Evolutionary conservation across 2,797 vertebrate genomes (phyloP).

Genomic region (Hapalemur alaotrensis): DNA sequence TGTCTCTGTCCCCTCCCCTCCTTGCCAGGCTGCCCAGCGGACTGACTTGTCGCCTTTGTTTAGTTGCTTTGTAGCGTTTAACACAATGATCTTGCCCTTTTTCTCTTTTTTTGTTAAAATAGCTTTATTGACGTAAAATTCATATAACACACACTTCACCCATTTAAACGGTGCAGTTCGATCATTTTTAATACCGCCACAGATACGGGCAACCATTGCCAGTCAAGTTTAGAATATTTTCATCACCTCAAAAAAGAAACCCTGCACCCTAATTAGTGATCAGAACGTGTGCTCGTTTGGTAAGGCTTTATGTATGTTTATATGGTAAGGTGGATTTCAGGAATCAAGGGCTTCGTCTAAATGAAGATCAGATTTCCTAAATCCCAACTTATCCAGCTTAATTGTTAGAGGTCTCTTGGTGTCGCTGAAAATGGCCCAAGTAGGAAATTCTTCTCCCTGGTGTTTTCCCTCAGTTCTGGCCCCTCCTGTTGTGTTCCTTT

Average conservation of each 20-base stretch:
- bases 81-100: no score
- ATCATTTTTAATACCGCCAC: not conserved
- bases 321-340: not conserved
- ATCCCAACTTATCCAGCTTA: rapidly evolving
- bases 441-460: not conserved
- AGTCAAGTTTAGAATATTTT: not conserved
- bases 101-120: not conserved
- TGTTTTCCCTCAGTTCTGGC: conserved; percentile 15
- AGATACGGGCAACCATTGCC: rapidly evolving
- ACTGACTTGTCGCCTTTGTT: not conserved
- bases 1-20: not conserved
- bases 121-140: not conserved
- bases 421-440: conserved; percentile 60
- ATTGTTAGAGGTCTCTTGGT: not conserved
- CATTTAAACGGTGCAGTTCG: rapidly evolving
- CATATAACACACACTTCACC: rapidly evolving
- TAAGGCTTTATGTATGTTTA: not conserved
- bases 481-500: conserved; percentile 65
- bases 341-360: not conserved
- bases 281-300: not conserved
- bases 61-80: not conserved
- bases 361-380: not conserved
- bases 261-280: rapidly evolving
- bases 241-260: not conserved
- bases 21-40: not conserved